Evolutionary conservation across 2,888 invertebrate genomes (phyloP).

Genomic region (Dasypolia templi): DNA sequence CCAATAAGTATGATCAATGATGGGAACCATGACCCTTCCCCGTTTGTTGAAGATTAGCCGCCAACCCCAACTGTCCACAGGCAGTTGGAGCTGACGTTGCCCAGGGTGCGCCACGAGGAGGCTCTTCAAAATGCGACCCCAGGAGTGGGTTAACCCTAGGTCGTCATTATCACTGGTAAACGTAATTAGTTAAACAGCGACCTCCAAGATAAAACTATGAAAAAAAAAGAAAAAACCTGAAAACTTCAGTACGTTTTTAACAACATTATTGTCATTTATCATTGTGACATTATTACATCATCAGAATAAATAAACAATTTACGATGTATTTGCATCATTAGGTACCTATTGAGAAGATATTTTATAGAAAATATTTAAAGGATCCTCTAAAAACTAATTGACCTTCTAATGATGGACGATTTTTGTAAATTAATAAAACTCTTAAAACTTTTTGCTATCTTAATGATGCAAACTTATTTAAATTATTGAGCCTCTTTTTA

Average conservation of each 20-base stretch:
- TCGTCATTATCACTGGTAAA: neutral
- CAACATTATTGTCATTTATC: constrained; percentile 5
- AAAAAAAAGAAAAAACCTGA: neutral
- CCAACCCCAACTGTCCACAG: too few relatives aligned
- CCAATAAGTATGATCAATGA: too few relatives aligned
- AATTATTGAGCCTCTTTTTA: neutral
- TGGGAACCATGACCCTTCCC: too few relatives aligned
- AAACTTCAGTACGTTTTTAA: neutral
- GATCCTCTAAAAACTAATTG: neutral
- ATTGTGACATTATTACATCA: neutral
- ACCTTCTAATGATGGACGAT: neutral
- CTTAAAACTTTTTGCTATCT: neutral
- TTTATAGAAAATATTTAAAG: neutral
- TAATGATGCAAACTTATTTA: neutral
- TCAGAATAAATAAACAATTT: constrained; percentile 39
- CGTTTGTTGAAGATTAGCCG: too few relatives aligned
- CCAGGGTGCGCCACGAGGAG: too few relatives aligned
- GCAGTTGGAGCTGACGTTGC: too few relatives aligned
- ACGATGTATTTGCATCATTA: neutral
- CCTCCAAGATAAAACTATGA: neutral
- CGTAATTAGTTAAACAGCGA: neutral
- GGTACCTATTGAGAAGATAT: neutral
- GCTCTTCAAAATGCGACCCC: too few relatives aligned
- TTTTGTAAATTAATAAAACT: too few relatives aligned
- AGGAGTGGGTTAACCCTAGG: too few relatives aligned